Base-by-base conservation (phyloP, 2,888 invertebrate species). In the Lochmaea capreae region DNA sequence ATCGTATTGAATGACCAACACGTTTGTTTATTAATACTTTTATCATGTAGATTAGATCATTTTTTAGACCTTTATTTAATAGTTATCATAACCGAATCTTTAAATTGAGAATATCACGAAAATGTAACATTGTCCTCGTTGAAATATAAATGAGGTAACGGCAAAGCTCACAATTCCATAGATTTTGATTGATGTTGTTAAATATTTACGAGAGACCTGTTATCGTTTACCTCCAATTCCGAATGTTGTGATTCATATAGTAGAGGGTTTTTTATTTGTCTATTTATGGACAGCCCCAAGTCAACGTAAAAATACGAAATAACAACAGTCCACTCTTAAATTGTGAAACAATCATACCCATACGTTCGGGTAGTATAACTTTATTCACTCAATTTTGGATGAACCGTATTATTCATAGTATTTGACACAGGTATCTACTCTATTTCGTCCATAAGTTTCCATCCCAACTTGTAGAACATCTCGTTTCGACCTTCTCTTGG, bases 401-500 rank as follows among this genome's bases (percentile, higher is more conserved):
- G 46, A 14, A 46, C 5, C 46, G 14, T 4, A 46, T 46, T 11
- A 46, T 46, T 46, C 3, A 46, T 12, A 46, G 14, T 11, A 46
- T 46, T 46, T 46, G 14, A 46, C 11, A 46, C 3, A 46, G 14
- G 3, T 12, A 14, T 12, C 11, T 46, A 46, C 14, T 11, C 14
- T 46, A 11, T 46, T 46, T 46, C 14, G 14, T 46, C 46, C 46
- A 46, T 46, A 4, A 46, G 12, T 46, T 46, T 46, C 46, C 46
- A 46, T 12, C 14, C 11, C 14, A 12, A 46, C 46, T 46, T 46
- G 46, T 46, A 46, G 46, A 46, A 46, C 46, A 46, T 46, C 46
- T 46, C 46, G 46, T 14, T 46, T 57, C 39, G 66, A 66, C 54
- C 57, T 66, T 66, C 33, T 14, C 16, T 16, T 54, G n/a, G 33